phyloP scores from a whole-genome alignment of 1,140 invertebrate genomes.

The Drosophila parabipectinata region DNA sequence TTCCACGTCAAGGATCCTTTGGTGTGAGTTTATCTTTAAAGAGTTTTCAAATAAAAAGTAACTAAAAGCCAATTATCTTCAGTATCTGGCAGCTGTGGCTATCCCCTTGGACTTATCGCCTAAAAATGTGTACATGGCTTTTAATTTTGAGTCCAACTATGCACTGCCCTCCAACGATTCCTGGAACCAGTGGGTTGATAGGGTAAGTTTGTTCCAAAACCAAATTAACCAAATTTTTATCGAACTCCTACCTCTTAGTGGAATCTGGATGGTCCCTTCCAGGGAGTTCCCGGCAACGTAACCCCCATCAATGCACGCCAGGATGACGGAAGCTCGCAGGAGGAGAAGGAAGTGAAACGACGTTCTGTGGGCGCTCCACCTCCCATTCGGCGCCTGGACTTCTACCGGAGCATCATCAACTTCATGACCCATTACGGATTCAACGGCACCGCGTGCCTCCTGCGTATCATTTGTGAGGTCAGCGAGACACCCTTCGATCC shows the following conservation, averaged over 20 bases:
- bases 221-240: not conserved
- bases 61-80: not conserved
- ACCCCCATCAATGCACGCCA: constrained; percentile 64
- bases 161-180: constrained; percentile 82
- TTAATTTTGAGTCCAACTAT: constrained; percentile 91
- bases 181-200: constrained; percentile 70
- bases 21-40: constrained; percentile 46
- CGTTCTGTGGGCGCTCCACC: constrained; percentile 39
- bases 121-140: constrained; percentile 88
- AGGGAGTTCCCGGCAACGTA: constrained; percentile 68
- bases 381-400: constrained; percentile 55
- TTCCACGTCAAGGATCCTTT: constrained; percentile 68
- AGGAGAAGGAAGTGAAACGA: constrained; percentile 22
- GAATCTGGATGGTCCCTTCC: constrained; percentile 62
- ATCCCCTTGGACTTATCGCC: constrained; percentile 88
- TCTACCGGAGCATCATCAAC: constrained; percentile 70
- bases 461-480: constrained; percentile 85
- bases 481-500: constrained; percentile 79
- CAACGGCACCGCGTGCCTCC: constrained; percentile 84
- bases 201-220: constrained; percentile 43
- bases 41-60: not conserved
- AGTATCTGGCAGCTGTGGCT: constrained; percentile 88
- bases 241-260: constrained; percentile 42
- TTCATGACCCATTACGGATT: constrained; percentile 83
- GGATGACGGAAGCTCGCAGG: not conserved